These are phyloP conservation scores for Phalloptychus januarius DNA, from an alignment of 2,797 vertebrate genomes.

Conservation along the genomic window DNA sequence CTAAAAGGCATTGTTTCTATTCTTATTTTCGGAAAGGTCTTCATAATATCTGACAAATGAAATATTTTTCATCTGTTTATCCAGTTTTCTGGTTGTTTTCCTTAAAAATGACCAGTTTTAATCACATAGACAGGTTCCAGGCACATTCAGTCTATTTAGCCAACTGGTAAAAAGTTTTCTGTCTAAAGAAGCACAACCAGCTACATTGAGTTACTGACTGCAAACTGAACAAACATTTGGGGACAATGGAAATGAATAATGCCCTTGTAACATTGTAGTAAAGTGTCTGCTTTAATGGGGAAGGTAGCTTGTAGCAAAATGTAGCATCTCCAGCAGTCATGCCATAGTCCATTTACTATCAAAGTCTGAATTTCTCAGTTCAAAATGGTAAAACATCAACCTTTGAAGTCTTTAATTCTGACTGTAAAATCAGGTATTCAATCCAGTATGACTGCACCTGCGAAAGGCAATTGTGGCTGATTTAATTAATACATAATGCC, in stretches of 20 bases:
- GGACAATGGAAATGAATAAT: not conserved
- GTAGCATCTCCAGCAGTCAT: not conserved
- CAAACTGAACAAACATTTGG: conserved; percentile 2
- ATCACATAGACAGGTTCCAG: no score
- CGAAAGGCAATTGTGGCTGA: no score
- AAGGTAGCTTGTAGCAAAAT: not conserved
- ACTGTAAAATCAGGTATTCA: not conserved
- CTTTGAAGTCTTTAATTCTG: not conserved
- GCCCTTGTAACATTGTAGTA: not conserved
- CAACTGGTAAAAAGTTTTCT: not conserved
- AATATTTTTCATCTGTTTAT: not conserved
- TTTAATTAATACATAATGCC: not conserved
- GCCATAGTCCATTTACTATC: not conserved
- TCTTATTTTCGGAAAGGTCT: not conserved
- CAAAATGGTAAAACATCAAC: not conserved
- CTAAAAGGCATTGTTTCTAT: not conserved
- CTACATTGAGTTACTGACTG: not conserved
- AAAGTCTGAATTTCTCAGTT: not conserved
- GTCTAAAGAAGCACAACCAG: not conserved
- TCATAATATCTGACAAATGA: not conserved
- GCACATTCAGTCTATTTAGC: not conserved
- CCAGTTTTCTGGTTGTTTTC: not conserved
- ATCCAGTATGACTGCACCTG: no score
- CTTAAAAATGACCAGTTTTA: not conserved
- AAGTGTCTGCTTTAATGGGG: not conserved